Base-by-base conservation (phyloP, 2,888 invertebrate genomes). In the Callyntrura guangdongensis region DNA sequence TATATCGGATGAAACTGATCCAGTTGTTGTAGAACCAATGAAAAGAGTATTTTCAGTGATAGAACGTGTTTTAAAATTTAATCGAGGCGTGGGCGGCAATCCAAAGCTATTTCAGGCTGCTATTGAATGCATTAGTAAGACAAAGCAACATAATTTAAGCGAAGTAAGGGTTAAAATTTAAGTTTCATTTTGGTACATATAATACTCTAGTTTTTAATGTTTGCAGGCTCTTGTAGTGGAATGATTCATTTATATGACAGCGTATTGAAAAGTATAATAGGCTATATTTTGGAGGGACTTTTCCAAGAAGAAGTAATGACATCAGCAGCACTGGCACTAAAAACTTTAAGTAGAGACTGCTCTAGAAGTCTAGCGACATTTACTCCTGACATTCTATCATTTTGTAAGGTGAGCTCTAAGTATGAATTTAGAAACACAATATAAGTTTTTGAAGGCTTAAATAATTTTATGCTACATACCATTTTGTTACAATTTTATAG, bases 41-140 rank as follows among this genome's bases (percentile, higher is more conserved):
- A 93, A 91, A 49, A 69, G 93, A 74, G 93, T 93, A 20, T 93
- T 93, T 87, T 69, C 91, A 77, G 92, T 93, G 61, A 90, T 93
- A 53, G 91, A 92, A 56, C 90, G 93, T 17, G 89, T 93, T 20
- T 86, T 93, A 49, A 92, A 93, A 84, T 90, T 93, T 72, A 93
- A 93, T 82, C 85, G 91, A 64, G 91, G 92, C 4, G 86, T 49
- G 8, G 85, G 90, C 22, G 85, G 89, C 17, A 90, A 91, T 36
- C 91, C 93, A 1, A 93, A 92, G 69, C 56, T 93, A 49, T 93
- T 93, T 53, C 93, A 93, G 83, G 92, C 93, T 22, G 93, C 93
- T 17, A 92, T 93, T 72, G 93, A 93, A 81, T 93, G 93, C 84
- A 93, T 93, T 47, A 93, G 93, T 93, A 91, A 89, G 93, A 59